Base-by-base conservation (phyloP, 2,797 vertebrate species). In the Paratrypauchen microcephalus region DNA sequence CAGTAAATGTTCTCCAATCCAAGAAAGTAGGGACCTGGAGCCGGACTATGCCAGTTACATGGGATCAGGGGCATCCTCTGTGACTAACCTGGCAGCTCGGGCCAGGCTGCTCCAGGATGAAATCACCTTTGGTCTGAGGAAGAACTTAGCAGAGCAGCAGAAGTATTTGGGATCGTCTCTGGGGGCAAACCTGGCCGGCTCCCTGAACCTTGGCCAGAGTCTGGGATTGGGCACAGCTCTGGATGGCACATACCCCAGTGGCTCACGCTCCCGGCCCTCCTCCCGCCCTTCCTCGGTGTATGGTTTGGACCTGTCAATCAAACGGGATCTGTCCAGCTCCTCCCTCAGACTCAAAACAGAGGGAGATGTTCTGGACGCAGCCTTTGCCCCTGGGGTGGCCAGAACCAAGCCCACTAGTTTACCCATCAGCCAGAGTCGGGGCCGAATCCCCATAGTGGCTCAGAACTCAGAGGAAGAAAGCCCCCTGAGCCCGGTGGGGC, bases 391-490 rank as follows among this genome's bases (percentile, higher is more conserved):
- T 74, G 93, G 96, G 36, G 95, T 95, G 70, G 93, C 95, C 77
- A 95, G 98, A 92, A 91, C 95, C 83, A 99, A 99, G 83, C 98
- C 98, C 24, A 97, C 97, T 39, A 99, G 97, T 91, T 92, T 99
- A 82, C 97, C 97, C 57, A 99, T 99, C 82, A 99, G 97, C 92
- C 97, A 99, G 90, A 99, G 97, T 73, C 94, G 97, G 79, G 97
- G 97, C 68, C 94, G 98, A 60, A 98, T 99, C 80, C 97, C 98
- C 41, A 97, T 99, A 80, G 96, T 99, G 84, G 97, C 97, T 0
- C 98, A 99, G 88, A 99, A 99, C 87, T 99, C 98, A 45, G 98
- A 99, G 83, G 98, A 99, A 77, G 98, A 99, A 82, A 99, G 98
- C 83, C 98, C 98, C 67, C 86, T 99, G 73, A 99, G 98, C 90